Base-by-base conservation (phyloP, 1,140 invertebrate genomes). In the Drosophila suzukii region DNA sequence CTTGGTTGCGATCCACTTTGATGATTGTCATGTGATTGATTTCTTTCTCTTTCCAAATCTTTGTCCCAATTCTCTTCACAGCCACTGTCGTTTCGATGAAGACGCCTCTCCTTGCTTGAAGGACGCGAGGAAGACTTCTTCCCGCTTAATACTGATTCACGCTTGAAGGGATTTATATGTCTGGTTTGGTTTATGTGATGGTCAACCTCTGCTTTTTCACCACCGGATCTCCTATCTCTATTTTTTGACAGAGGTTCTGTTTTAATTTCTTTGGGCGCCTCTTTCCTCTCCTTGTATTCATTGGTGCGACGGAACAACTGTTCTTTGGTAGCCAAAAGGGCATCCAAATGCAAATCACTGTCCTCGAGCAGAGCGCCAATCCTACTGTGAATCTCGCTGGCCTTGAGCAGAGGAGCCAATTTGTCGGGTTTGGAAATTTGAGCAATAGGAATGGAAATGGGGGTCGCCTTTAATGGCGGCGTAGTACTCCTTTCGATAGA, bases 281-380 rank as follows among this genome's bases (percentile, higher is more conserved):
- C 80, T 61, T 89, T 76, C 34, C 77, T 60, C 49, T 75, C 41
- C 63, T 62, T 78, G 27, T 86, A 55, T 47, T 89, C 73, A 13
- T 77, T 73, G 15, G 85, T 80, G 6, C 85, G 58, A 7, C 73
- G 85, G 32, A 88, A 17, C 13, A 88, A 39, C 30, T 80, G 63
- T 44, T 78, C 80, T 20, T 77, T 73, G 4, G 62, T 77, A 50
- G 84, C 84, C 51, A 88, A 24, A 47, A 89, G 44, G 1, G 77
- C 59, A 7, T 90, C 77, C 39, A 84, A 47, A 24, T 85, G 78
- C 43, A 88, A 59, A 38, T 91, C 90, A 32, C 81, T 80, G 10
- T 91, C 90, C 41, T 91, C 72, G 3, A 91, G 78, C 55, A 91
- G 47, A 11, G 88, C 91, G 1, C 81, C 90, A 39, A 91, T 91